Conservation (phyloP, 2,888 invertebrate species). For the Zaprionus lineosus region DNA sequence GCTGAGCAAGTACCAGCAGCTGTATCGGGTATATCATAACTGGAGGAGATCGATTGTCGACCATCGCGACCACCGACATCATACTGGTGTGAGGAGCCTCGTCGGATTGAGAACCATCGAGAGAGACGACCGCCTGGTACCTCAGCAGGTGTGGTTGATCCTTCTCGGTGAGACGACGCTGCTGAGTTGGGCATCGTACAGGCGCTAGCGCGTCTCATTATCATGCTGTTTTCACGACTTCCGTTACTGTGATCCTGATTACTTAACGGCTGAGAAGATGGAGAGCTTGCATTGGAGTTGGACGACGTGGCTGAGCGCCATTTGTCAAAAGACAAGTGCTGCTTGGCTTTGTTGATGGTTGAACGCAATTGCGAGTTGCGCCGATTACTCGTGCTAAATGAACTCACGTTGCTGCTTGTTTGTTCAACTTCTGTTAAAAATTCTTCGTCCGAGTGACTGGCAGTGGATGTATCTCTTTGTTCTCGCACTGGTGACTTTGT, state of each 20-base stretch:
- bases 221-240: constrained; percentile 60
- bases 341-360: constrained; percentile 91
- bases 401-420: constrained; percentile 78
- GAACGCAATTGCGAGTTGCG: constrained; percentile 91
- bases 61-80: constrained; percentile 86
- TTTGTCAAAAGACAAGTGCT: constrained; percentile 89
- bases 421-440: constrained; percentile 83
- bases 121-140: constrained; percentile 90
- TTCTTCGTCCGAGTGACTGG: constrained; percentile 86
- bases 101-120: constrained; percentile 94
- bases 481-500: constrained; percentile 82
- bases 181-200: constrained; percentile 65
- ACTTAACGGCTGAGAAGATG: constrained; percentile 21
- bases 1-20: constrained; percentile 25
- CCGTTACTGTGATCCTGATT: constrained; percentile 40
- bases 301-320: constrained; percentile 85
- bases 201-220: constrained; percentile 73
- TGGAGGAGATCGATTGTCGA: constrained; percentile 78
- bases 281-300: constrained; percentile 35
- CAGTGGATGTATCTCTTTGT: constrained; percentile 44
- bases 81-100: constrained; percentile 92
- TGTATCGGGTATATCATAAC: constrained; percentile 80
- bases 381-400: constrained; percentile 82
- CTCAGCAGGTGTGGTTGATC: constrained; percentile 86
- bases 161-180: constrained; percentile 70